Evolutionary conservation across 2,797 vertebrate species (phyloP).

Genomic region (Argya squamiceps): DNA sequence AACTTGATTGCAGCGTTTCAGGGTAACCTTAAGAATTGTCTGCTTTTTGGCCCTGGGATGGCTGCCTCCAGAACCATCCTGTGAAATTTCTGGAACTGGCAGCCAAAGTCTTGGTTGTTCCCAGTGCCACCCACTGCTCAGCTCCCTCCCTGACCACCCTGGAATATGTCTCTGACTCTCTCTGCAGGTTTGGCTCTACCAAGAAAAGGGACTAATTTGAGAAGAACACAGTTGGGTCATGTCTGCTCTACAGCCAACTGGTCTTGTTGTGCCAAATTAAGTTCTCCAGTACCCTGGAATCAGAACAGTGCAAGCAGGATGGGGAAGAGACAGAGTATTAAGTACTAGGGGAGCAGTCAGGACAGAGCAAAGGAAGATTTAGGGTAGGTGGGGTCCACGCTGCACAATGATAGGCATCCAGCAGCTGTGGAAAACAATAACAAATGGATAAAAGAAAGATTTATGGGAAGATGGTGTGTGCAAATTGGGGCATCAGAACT

Average conservation of each 20-base stretch:
- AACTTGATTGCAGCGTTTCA: background rate
- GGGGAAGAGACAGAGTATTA: background rate
- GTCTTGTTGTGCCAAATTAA: background rate
- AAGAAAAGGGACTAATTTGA: background rate
- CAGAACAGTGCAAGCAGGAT: background rate
- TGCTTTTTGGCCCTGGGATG: background rate
- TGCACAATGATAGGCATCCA: background rate
- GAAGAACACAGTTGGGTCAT: background rate
- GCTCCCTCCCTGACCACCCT: background rate
- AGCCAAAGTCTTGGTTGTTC: background rate
- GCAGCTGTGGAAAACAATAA: constrained; percentile 26
- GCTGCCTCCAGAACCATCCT: background rate
- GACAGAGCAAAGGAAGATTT: background rate
- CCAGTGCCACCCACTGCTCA: background rate
- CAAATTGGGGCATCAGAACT: background rate
- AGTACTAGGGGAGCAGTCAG: background rate
- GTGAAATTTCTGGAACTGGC: background rate
- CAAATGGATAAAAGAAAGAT: constrained; percentile 8
- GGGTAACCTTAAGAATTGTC: background rate
- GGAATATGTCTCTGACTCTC: background rate
- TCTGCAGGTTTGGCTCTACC: background rate
- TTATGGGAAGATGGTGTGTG: background rate
- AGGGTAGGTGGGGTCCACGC: background rate
- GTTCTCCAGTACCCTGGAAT: background rate
- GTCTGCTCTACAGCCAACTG: background rate